Percentiles rank a stretch among this genome's conserved stretches.
Evolutionary conservation across 2,113 vertebrate genomes (phyloP).

Genomic region (Thamnaconus septentrionalis): DNA sequence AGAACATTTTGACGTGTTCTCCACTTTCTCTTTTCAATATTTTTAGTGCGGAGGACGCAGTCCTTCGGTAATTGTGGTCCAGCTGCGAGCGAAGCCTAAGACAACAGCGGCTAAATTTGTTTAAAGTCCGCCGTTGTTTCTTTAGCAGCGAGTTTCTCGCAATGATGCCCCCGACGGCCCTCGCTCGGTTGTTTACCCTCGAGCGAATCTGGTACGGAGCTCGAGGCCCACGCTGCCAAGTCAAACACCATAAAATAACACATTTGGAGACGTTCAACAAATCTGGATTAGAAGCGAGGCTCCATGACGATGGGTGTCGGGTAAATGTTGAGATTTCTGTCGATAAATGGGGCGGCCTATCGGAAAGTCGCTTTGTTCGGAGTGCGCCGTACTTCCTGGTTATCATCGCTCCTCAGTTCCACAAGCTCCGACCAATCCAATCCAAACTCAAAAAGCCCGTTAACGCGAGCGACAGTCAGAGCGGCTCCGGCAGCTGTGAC

Average conservation of each 20-base stretch:
- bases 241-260: constrained; percentile 67
- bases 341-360: constrained; percentile 6
- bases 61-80: constrained; percentile 48
- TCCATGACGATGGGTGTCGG: constrained; percentile 51
- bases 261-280: constrained; percentile 60
- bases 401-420: constrained; percentile 2
- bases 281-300: constrained; percentile 39
- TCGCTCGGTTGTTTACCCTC: constrained; percentile 50
- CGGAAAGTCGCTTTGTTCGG: constrained; percentile 5
- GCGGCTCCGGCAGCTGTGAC: constrained; percentile 23
- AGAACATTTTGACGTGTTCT: constrained; percentile 24
- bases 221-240: constrained; percentile 43
- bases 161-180: constrained; percentile 40
- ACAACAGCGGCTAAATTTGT: constrained; percentile 59
- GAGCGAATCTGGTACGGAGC: constrained; percentile 46
- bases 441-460: background rate
- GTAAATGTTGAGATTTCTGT: constrained; percentile 33
- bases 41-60: constrained; percentile 46
- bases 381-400: constrained; percentile 4
- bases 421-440: constrained; percentile 10
- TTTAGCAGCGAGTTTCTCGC: constrained; percentile 54
- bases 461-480: constrained; percentile 1
- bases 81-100: constrained; percentile 47
- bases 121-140: constrained; percentile 63
- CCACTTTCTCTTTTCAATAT: constrained; percentile 48